phyloP scores from a whole-genome alignment of 37 sponge, comb jelly and placozoan species.

The Beroe forskalii region DNA sequence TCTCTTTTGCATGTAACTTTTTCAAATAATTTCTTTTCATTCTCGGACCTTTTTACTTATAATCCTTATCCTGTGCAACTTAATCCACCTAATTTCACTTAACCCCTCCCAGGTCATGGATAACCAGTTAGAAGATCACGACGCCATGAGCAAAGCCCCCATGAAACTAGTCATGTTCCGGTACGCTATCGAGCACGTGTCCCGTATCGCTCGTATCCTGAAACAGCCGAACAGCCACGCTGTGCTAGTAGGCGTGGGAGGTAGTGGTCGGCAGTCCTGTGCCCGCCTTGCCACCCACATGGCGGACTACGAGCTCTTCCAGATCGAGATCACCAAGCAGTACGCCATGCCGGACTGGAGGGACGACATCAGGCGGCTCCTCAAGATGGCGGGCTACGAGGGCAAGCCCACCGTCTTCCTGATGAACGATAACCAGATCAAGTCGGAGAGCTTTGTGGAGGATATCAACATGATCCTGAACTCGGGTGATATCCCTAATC shows the following conservation, averaged over 20 bases:
- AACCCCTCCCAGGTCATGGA: slow-evolving; percentile 60
- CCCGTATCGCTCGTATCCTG: slow-evolving; percentile 64
- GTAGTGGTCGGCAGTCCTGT: slow-evolving; percentile 95
- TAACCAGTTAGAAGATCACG: slow-evolving; percentile 61
- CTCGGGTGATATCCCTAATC: slow-evolving; percentile 68
- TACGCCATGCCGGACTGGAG: slow-evolving; percentile 67
- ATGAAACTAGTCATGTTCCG: slow-evolving; percentile 68
- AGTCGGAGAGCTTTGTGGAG: slow-evolving; percentile 67
- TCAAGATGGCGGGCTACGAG: slow-evolving; percentile 65
- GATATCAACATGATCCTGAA: slow-evolving; percentile 70
- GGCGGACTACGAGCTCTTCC: slow-evolving; percentile 93
- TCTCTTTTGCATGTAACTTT: no score
- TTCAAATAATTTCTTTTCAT: no score
- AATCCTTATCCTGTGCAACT: no score
- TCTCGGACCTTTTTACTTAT: no score
- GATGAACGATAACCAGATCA: slow-evolving; percentile 68
- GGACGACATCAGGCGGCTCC: slow-evolving; percentile 65
- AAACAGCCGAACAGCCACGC: slow-evolving; percentile 68
- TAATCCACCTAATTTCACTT: not conserved
- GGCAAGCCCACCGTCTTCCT: slow-evolving; percentile 67
- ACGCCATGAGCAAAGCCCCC: slow-evolving; percentile 67
- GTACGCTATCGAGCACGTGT: slow-evolving; percentile 68
- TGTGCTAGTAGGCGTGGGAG: slow-evolving; percentile 69
- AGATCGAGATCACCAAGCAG: slow-evolving; percentile 69
- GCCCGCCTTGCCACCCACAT: slow-evolving; percentile 94